A percentile compares a stretch with the other conserved stretches of the same genome.
These are phyloP conservation scores for Luffia ferchaultella DNA, from an alignment of 2,888 invertebrate genomes.

Conservation along the genomic window DNA sequence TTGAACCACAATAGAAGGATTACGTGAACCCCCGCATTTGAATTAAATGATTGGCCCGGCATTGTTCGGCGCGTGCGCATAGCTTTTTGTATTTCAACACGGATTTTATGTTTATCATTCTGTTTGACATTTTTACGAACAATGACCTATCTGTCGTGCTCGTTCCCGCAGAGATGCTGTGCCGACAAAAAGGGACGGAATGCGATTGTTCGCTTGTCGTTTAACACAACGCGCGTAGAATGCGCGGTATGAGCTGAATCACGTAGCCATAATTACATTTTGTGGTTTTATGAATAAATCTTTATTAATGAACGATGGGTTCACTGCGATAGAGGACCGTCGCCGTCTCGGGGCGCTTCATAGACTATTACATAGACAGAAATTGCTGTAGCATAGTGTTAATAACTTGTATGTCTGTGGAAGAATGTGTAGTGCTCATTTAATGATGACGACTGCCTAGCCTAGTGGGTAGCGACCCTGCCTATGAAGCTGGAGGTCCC, in stretches of 20 bases:
- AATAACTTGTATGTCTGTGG: no score
- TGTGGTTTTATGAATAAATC: constrained; percentile 29
- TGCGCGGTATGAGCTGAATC: constrained; percentile 51
- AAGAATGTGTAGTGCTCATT: no score
- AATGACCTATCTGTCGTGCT: constrained; percentile 35
- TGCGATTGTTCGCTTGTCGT: constrained; percentile 36
- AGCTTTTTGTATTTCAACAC: constrained; percentile 44
- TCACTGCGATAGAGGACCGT: background rate
- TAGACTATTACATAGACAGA: no score
- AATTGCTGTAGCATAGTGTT: no score
- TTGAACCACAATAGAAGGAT: background rate
- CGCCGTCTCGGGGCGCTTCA: background rate
- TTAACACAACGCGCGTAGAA: constrained; percentile 29
- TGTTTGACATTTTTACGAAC: constrained; percentile 62
- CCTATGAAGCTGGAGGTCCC: no score
- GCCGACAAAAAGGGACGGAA: constrained; percentile 33
- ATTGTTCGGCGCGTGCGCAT: constrained; percentile 41
- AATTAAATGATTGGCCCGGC: constrained; percentile 42
- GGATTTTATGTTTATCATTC: constrained; percentile 62
- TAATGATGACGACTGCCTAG: no score
- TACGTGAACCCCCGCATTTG: constrained; percentile 24
- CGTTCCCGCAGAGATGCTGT: constrained; percentile 25
- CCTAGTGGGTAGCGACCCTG: no score
- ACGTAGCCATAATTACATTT: constrained; percentile 38
- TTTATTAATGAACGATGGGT: constrained; percentile 16